These are phyloP conservation scores for Pseudoips prasinana DNA, from an alignment of 2,888 invertebrate species.

Conservation along the genomic window DNA sequence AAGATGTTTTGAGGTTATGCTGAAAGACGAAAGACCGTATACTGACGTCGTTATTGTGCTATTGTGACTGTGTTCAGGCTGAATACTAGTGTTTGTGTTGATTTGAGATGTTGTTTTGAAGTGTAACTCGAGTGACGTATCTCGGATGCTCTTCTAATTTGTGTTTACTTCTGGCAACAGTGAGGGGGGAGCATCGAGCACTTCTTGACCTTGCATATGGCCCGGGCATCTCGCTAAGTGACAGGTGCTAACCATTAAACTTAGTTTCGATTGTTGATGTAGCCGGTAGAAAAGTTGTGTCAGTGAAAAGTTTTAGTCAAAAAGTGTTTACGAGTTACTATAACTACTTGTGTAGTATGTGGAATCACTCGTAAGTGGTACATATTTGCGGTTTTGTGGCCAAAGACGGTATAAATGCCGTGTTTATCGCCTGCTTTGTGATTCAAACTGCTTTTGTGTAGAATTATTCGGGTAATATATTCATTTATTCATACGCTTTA, in stretches of 20 bases:
- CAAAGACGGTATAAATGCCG: conserved; percentile 6
- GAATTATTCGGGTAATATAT: conserved; percentile 4
- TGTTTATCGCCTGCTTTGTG: conserved; percentile 7
- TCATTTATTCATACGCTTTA: conserved; percentile 1
- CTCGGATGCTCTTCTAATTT: conserved; percentile 71
- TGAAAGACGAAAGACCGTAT: conserved; percentile 67
- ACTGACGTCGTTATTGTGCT: conserved; percentile 55
- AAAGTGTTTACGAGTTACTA: conserved; percentile 57
- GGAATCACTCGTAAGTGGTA: conserved; percentile 11
- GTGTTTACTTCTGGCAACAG: conserved; percentile 76
- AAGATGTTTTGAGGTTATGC: conserved; percentile 82
- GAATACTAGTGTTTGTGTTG: conserved; percentile 60
- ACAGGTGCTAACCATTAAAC: conserved; percentile 52
- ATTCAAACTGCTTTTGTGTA: conserved; percentile 2
- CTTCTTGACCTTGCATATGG: conserved; percentile 60
- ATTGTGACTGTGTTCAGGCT: conserved; percentile 43
- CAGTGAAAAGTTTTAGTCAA: conserved; percentile 68
- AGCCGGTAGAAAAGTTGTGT: conserved; percentile 62
- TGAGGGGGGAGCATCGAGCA: conserved; percentile 56
- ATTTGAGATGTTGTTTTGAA: conserved; percentile 75
- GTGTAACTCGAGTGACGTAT: conserved; percentile 69
- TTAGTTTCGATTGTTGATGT: conserved; percentile 61
- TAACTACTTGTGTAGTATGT: conserved; percentile 37
- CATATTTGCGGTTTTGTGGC: conserved; percentile 8
- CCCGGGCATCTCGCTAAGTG: conserved; percentile 49